These are phyloP conservation scores for Oxyteleia sp. DNA, from an alignment of 2,888 invertebrate species.

Conservation along the genomic window DNA sequence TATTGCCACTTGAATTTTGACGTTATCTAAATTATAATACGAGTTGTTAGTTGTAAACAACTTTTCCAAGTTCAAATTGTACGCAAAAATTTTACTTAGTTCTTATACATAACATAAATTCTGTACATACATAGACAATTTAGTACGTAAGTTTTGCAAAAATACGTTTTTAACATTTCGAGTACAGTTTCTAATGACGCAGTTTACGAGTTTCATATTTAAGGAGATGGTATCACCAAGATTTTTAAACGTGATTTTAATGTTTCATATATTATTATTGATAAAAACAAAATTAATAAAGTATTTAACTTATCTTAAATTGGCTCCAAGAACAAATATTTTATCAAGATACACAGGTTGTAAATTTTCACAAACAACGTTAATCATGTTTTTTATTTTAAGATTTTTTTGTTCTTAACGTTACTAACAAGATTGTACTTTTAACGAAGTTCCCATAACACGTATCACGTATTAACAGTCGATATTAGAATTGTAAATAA, in stretches of 20 bases:
- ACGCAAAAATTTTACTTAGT: background rate
- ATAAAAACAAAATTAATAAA: too few species aligned
- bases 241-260: too few species aligned
- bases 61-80: too few species aligned
- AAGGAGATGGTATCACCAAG: background rate
- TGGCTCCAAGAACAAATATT: too few species aligned
- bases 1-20: too few species aligned
- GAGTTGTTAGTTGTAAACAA: too few species aligned
- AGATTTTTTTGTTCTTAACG: constrained; percentile 1
- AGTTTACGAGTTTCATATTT: background rate
- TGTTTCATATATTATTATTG: too few species aligned
- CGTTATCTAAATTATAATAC: too few species aligned
- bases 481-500: constrained; percentile 57
- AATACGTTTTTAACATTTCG: background rate
- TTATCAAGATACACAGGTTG: too few species aligned
- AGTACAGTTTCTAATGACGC: constrained; percentile 6
- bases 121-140: background rate
- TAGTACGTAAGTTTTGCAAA: background rate
- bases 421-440: constrained; percentile 26
- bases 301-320: too few species aligned
- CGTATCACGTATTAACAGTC: constrained; percentile 52
- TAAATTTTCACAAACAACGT: constrained; percentile 18
- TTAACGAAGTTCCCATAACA: constrained; percentile 32
- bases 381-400: background rate
- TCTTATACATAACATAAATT: background rate